Conservation (phyloP, 2,113 vertebrate species). For the Aphelocoma coerulescens region DNA sequence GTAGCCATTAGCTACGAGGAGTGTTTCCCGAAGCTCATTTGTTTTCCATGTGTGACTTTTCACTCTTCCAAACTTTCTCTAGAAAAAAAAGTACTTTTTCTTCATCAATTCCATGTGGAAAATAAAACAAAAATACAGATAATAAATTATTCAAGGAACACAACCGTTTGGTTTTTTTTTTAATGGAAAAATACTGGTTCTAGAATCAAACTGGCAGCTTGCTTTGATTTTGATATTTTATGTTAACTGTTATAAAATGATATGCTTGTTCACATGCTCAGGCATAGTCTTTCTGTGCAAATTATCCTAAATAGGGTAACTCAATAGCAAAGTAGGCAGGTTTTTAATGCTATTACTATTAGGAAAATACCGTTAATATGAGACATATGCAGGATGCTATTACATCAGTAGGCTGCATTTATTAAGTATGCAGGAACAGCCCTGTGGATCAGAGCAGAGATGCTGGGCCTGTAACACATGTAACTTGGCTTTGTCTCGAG, state of each 20-base stretch:
- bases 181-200: constrained; percentile 18
- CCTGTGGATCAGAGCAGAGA: neutral
- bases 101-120: constrained; percentile 38
- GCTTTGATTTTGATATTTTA: constrained; percentile 50
- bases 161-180: neutral
- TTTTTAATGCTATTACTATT: constrained; percentile 58
- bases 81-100: neutral
- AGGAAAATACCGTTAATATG: constrained; percentile 68
- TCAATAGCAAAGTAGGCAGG: constrained; percentile 56
- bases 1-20: neutral
- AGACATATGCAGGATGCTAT: constrained; percentile 68
- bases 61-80: neutral
- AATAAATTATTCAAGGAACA: constrained; percentile 44
- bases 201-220: constrained; percentile 16
- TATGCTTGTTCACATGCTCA: constrained; percentile 17
- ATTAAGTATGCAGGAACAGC: neutral
- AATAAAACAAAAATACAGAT: constrained; percentile 45
- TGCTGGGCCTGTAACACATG: constrained; percentile 28
- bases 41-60: constrained; percentile 37
- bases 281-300: constrained; percentile 44
- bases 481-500: constrained; percentile 50
- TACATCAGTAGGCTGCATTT: constrained; percentile 40
- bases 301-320: constrained; percentile 48
- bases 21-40: constrained; percentile 25
- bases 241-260: constrained; percentile 47